Percentiles rank a stretch among this genome's conserved stretches.
phyloP scores from a whole-genome alignment of 2,888 invertebrate species.

The Leptopilina drosophilae region DNA sequence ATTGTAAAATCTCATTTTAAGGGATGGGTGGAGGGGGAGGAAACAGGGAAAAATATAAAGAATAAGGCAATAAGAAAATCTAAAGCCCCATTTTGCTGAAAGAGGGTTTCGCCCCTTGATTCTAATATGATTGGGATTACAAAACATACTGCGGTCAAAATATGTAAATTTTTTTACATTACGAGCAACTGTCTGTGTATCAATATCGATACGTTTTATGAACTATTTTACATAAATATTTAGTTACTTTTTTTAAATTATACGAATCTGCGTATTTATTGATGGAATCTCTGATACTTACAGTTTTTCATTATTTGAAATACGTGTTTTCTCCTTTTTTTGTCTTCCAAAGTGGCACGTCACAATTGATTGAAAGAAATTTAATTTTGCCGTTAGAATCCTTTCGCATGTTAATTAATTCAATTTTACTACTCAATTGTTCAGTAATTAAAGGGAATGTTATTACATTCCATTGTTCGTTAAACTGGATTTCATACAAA shows the following conservation, averaged over 20 bases:
- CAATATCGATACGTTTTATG: not conserved
- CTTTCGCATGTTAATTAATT: no score
- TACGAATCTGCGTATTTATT: not conserved
- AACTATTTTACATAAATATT: conserved; percentile 16
- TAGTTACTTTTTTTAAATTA: not conserved
- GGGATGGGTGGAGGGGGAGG: not conserved
- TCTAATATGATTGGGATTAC: conserved; percentile 17
- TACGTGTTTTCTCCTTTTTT: no score
- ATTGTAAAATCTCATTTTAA: conserved; percentile 14
- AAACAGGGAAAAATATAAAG: not conserved
- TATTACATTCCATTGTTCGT: no score
- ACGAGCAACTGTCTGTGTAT: conserved; percentile 10
- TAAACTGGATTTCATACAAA: no score
- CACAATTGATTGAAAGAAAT: no score
- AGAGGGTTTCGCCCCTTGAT: conserved; percentile 22
- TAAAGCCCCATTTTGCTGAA: conserved; percentile 5
- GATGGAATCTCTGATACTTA: not conserved
- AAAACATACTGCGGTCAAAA: conserved; percentile 2
- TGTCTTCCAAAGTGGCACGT: no score
- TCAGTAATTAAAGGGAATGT: no score
- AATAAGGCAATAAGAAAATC: conserved; percentile 17
- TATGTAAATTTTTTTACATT: conserved; percentile 27
- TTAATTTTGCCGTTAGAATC: no score
- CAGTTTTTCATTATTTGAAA: not conserved
- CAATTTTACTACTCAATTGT: no score